A percentile compares a stretch with the other conserved stretches of the same genome.
These are phyloP conservation scores for Molanna angustata DNA, from an alignment of 2,888 invertebrate species.

Conservation along the genomic window DNA sequence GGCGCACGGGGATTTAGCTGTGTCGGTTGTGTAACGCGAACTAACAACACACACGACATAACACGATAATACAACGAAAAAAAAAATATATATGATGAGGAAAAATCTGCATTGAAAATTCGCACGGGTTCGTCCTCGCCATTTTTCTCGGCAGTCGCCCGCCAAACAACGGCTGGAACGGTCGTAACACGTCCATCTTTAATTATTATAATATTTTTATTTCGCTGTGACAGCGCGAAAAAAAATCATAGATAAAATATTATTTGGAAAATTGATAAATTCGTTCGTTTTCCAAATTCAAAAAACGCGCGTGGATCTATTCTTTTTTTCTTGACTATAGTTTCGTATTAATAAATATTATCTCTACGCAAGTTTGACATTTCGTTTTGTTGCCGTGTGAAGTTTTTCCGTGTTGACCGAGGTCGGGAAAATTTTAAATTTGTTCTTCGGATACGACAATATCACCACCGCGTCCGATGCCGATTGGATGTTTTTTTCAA, in stretches of 20 bases:
- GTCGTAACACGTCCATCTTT: too few species aligned
- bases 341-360: too few species aligned
- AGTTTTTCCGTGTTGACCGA: slow-evolving; percentile 5
- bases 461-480: too few species aligned
- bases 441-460: too few species aligned
- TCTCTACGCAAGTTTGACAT: too few species aligned
- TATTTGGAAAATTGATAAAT: slow-evolving; percentile 10
- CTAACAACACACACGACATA: slow-evolving; percentile 11
- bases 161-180: slow-evolving; percentile 11
- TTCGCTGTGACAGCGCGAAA: too few species aligned
- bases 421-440: too few species aligned
- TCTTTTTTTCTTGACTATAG: too few species aligned
- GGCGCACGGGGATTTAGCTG: slow-evolving; percentile 38
- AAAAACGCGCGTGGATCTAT: slow-evolving; percentile 8
- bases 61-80: neutral
- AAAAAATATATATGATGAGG: slow-evolving; percentile 15
- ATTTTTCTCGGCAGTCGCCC: slow-evolving; percentile 20
- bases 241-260: too few species aligned
- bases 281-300: slow-evolving; percentile 1
- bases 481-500: too few species aligned
- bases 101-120: slow-evolving; percentile 18
- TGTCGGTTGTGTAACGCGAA: slow-evolving; percentile 4
- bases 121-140: slow-evolving; percentile 19
- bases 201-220: too few species aligned
- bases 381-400: too few species aligned